phyloP scores from a whole-genome alignment of 1,140 invertebrate species.

The Teleopsis dalmanni region DNA sequence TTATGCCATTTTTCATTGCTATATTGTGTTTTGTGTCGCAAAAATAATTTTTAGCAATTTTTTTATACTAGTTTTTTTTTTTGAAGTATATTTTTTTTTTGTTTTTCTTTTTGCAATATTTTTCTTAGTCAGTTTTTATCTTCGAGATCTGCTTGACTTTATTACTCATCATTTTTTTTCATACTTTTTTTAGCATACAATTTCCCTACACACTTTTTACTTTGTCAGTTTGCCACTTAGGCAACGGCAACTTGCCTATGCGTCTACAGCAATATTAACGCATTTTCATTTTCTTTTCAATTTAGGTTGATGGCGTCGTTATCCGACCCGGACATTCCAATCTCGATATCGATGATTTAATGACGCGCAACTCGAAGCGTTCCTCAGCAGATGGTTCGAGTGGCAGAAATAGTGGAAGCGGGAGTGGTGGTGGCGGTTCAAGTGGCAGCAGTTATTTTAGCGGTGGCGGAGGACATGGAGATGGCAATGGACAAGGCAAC shows the following conservation, averaged over 20 bases:
- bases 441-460: conserved; percentile 14
- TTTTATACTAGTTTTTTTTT: neutral
- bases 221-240: neutral
- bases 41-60: neutral
- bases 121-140: neutral
- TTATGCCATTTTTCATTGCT: neutral
- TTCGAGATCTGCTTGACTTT: neutral
- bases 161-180: conserved; percentile 4
- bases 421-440: conserved; percentile 14
- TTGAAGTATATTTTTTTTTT: neutral
- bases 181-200: too few relatives aligned
- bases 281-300: conserved; percentile 22
- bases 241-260: conserved; percentile 2
- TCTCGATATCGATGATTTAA: conserved; percentile 55
- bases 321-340: conserved; percentile 46
- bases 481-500: conserved; percentile 12
- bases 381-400: conserved; percentile 27
- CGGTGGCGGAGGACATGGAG: conserved; percentile 13
- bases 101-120: neutral
- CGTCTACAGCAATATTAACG: neutral
- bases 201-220: conserved; percentile 3
- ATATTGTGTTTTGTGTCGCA: too few relatives aligned
- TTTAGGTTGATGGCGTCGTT: conserved; percentile 46
- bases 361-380: conserved; percentile 40
- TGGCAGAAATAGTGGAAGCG: conserved; percentile 14